A percentile compares a stretch with the other conserved stretches of the same genome.
These are phyloP conservation scores for Drosophila limbata DNA, from an alignment of 2,888 invertebrate species.

Conservation along the genomic window DNA sequence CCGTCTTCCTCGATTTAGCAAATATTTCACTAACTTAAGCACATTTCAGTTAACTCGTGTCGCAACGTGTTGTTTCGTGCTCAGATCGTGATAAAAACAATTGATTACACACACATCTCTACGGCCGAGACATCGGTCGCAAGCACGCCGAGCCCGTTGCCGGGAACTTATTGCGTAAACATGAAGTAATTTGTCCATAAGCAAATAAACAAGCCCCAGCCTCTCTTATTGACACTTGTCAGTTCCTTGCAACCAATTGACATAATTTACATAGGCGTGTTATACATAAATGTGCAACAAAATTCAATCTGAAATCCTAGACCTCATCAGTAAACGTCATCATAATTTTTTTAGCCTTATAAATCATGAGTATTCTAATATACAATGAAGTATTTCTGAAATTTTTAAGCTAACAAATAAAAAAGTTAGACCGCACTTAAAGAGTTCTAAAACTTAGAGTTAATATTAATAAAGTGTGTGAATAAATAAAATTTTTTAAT, in stretches of 20 bases:
- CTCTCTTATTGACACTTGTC: slow-evolving; percentile 47
- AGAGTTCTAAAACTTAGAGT: too few relatives aligned
- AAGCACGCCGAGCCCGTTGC: slow-evolving; percentile 18
- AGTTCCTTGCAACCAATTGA: slow-evolving; percentile 46
- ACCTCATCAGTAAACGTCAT: neutral
- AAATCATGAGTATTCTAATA: neutral
- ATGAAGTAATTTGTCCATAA: slow-evolving; percentile 66
- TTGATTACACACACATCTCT: slow-evolving; percentile 14
- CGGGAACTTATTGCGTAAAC: slow-evolving; percentile 67
- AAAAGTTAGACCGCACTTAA: too few relatives aligned
- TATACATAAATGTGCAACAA: too few relatives aligned
- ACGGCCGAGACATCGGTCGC: slow-evolving; percentile 25
- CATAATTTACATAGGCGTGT: slow-evolving; percentile 3
- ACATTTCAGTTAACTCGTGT: neutral
- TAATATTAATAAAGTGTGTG: too few relatives aligned
- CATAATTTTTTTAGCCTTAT: neutral
- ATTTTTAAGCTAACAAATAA: too few relatives aligned
- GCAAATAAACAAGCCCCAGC: slow-evolving; percentile 26
- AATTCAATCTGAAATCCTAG: too few relatives aligned
- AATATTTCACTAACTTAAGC: neutral
- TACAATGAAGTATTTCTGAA: too few relatives aligned
- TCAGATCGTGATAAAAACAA: slow-evolving; percentile 6
- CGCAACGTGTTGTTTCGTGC: slow-evolving; percentile 5
- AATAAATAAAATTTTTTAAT: too few relatives aligned
- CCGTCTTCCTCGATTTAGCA: neutral